Evolutionary conservation across 1,140 invertebrate genomes (phyloP).

Genomic region (Coenobita brevimanus): DNA sequence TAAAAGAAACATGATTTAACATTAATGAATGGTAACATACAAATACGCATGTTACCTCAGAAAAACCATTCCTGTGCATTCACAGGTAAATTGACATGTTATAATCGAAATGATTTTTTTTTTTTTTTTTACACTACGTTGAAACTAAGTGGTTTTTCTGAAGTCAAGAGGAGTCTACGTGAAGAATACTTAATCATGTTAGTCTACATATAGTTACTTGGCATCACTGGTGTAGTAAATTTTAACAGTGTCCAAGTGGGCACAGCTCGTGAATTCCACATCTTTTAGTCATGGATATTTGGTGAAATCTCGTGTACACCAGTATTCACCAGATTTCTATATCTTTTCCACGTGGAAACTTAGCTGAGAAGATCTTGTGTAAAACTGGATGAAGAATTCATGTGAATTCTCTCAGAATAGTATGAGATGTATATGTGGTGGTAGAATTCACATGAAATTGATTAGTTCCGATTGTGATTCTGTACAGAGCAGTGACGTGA

Average conservation of each 20-base stretch:
- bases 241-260: neutral
- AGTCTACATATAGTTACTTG: slow-evolving; percentile 44
- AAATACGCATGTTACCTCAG: slow-evolving; percentile 61
- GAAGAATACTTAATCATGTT: slow-evolving; percentile 55
- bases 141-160: slow-evolving; percentile 56
- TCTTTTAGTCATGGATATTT: too few species aligned
- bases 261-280: too few species aligned
- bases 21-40: slow-evolving; percentile 65
- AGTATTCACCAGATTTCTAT: too few species aligned
- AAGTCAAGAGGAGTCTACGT: slow-evolving; percentile 54
- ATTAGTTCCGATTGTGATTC: too few species aligned
- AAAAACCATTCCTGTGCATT: slow-evolving; percentile 64
- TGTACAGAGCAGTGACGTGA: too few species aligned
- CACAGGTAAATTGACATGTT: slow-evolving; percentile 31
- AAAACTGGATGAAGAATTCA: too few species aligned
- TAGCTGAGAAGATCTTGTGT: too few species aligned
- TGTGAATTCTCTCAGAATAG: too few species aligned
- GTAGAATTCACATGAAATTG: too few species aligned
- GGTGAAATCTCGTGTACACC: too few species aligned
- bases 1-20: slow-evolving; percentile 66
- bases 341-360: too few species aligned
- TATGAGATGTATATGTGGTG: too few species aligned
- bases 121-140: slow-evolving; percentile 55
- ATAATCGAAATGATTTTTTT: slow-evolving; percentile 27
- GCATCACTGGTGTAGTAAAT: slow-evolving; percentile 39